phyloP scores from a whole-genome alignment of 1,140 invertebrate species.

The Atta texana region DNA sequence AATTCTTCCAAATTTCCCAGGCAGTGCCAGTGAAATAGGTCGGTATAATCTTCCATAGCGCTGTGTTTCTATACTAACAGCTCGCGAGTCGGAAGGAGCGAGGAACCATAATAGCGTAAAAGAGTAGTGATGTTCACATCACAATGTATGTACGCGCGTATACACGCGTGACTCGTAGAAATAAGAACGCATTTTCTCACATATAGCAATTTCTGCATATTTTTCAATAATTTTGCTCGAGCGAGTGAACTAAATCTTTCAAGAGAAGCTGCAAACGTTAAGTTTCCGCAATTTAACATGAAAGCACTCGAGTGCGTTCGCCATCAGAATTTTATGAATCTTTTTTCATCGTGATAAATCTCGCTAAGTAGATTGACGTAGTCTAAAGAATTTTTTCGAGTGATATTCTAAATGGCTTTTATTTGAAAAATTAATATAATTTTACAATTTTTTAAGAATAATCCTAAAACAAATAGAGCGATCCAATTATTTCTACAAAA shows the following conservation, averaged over 20 bases:
- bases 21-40: constrained; percentile 71
- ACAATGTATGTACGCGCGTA: neutral
- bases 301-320: constrained; percentile 23
- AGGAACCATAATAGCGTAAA: constrained; percentile 73
- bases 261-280: constrained; percentile 10
- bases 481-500: neutral
- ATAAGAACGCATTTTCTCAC: neutral
- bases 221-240: constrained; percentile 52
- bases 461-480: neutral
- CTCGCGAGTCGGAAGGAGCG: constrained; percentile 66
- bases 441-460: neutral
- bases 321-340: constrained; percentile 15
- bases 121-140: constrained; percentile 4
- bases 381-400: neutral
- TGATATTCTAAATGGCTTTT: neutral
- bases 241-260: constrained; percentile 26
- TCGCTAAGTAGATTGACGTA: neutral
- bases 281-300: constrained; percentile 31
- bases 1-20: constrained; percentile 68
- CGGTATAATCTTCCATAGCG: constrained; percentile 64
- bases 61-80: constrained; percentile 77
- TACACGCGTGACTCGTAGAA: neutral
- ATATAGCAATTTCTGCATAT: constrained; percentile 30
- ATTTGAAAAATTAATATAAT: neutral
- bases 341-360: constrained; percentile 29